Conservation (phyloP, 2,888 invertebrate genomes). For the Clivina fossor region DNA sequence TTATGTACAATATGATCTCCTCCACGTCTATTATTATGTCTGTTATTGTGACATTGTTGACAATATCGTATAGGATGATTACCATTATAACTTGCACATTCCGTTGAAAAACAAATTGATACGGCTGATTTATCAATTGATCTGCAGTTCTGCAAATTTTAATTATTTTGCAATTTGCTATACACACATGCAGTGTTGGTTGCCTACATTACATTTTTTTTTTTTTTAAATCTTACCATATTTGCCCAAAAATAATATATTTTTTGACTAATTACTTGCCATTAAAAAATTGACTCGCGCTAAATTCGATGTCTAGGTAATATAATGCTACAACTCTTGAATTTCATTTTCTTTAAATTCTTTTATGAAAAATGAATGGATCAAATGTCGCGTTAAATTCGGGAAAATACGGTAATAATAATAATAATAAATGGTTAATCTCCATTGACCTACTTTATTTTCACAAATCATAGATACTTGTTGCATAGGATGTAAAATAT, state of each 20-base stretch:
- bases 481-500: constrained; percentile 89
- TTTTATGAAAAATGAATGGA: no score
- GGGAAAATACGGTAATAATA: constrained; percentile 4
- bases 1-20: constrained; percentile 90
- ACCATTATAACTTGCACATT: constrained; percentile 95
- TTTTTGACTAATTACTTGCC: no score
- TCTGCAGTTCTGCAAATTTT: constrained; percentile 77
- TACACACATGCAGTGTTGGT: neutral
- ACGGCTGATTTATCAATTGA: constrained; percentile 89
- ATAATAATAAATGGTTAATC: constrained; percentile 2
- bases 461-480: constrained; percentile 95
- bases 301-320: no score
- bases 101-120: constrained; percentile 94
- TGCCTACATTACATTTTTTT: constrained; percentile 4
- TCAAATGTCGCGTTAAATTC: neutral
- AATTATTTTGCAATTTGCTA: constrained; percentile 14
- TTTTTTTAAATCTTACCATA: no score
- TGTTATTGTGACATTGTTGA: constrained; percentile 83
- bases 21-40: constrained; percentile 85
- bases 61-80: constrained; percentile 96
- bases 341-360: no score
- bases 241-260: no score
- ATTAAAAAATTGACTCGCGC: no score
- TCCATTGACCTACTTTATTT: constrained; percentile 70
- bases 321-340: no score